Base-by-base conservation (phyloP, 2,888 invertebrate species). In the Oscheius sp. region DNA sequence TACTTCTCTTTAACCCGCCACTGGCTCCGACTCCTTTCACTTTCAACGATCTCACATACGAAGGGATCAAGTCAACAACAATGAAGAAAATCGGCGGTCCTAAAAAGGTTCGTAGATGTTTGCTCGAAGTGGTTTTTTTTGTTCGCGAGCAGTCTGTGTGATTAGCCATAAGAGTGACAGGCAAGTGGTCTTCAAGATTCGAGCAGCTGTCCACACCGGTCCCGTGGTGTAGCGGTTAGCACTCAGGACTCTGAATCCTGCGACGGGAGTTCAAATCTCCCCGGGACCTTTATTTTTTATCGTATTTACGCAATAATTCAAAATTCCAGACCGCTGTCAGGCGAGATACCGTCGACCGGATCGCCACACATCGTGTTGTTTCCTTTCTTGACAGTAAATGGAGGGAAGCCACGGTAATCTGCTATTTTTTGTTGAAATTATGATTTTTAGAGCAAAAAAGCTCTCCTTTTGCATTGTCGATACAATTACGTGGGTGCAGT, bases 221-320 rank as follows among this genome's bases (percentile, higher is more conserved):
- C 69, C 69, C 69, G 69, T 69, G 69, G 69, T 79, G 79, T 78
- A 77, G 76, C 74, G 77, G 77, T 77, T 77, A 79, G 77, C 79
- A 77, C 77, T 77, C 77, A 75, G 79, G 77, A 79, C 77, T 78
- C 77, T 79, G 77, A 79, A 79, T 77, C 79, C 77, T 76, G 78
- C 75, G 73, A 77, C 73, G 56, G 72, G 74, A 70, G 49, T 69
- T 74, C 52, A 52, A 74, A 68, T 74, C 64, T 73, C 66, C 66
- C 66, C 66, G 66, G 66, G 66, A 66, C 66, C 66, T 66, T 52
- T 7, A 1, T 6, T 61, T 45, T 61, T 43, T 43, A 3, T 55
- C 5, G 3, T 49, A 21, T 49, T 49, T 7, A 2, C 49, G 2
- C 23, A 55, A 25, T 55, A 6, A 55, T 13, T 25, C 21, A 3